A percentile compares a stretch with the other conserved stretches of the same genome.
phyloP scores from a whole-genome alignment of 2,888 invertebrate species.

The Drosophila tanythrix region DNA sequence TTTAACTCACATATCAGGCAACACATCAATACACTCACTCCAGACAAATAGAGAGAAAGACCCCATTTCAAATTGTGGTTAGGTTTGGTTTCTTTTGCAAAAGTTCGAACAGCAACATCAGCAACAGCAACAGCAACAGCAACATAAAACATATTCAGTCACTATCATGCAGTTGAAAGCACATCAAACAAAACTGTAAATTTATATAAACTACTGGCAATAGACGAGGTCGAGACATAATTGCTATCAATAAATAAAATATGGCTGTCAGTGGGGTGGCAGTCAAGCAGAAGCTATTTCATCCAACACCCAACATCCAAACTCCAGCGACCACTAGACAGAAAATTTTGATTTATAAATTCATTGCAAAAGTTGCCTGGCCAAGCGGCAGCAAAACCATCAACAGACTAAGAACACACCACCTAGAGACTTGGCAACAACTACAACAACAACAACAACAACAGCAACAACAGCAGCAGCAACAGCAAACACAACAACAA shows the following conservation, averaged over 20 bases:
- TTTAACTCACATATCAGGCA: slow-evolving; percentile 57
- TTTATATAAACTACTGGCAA: slow-evolving; percentile 75
- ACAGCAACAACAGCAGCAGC: not conserved
- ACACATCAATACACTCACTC: slow-evolving; percentile 17
- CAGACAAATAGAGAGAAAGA: not conserved
- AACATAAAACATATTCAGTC: slow-evolving; percentile 27
- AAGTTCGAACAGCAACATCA: slow-evolving; percentile 59
- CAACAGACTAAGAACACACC: slow-evolving; percentile 56
- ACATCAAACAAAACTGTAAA: slow-evolving; percentile 78
- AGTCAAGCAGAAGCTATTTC: slow-evolving; percentile 37
- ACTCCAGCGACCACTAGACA: slow-evolving; percentile 66
- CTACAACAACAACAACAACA: slow-evolving; percentile 35
- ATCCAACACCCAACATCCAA: slow-evolving; percentile 14
- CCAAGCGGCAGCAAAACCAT: slow-evolving; percentile 69
- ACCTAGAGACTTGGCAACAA: slow-evolving; percentile 70
- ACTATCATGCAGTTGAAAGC: slow-evolving; percentile 65
- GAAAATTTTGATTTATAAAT: slow-evolving; percentile 80
- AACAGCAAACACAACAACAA: slow-evolving; percentile 30
- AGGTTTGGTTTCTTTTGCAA: slow-evolving; percentile 72
- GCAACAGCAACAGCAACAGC: slow-evolving; percentile 2
- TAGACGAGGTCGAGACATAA: slow-evolving; percentile 81
- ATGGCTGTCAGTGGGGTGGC: slow-evolving; percentile 54
- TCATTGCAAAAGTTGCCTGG: slow-evolving; percentile 78
- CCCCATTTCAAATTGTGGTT: slow-evolving; percentile 75
- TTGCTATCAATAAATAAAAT: slow-evolving; percentile 83